These are phyloP conservation scores for Coenobita brevimanus DNA, from an alignment of 1,140 invertebrate species.

Conservation along the genomic window DNA sequence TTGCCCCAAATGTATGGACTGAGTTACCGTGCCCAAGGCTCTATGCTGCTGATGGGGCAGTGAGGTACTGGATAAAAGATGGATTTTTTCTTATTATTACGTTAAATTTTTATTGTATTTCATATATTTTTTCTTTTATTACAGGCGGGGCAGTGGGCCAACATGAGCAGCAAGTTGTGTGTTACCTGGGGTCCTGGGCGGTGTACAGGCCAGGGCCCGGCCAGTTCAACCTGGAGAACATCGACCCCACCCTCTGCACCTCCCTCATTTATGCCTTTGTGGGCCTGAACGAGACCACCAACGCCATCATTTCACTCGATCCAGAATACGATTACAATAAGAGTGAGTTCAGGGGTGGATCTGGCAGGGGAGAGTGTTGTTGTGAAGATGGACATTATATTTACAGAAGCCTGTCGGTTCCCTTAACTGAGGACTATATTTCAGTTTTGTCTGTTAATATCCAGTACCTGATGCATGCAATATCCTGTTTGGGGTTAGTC, in stretches of 20 bases:
- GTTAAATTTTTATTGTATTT: neutral
- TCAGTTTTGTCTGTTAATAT: no score
- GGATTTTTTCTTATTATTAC: neutral
- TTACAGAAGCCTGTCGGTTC: no score
- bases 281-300: slow-evolving; percentile 79
- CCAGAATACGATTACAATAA: slow-evolving; percentile 76
- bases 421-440: no score
- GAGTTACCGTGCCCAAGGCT: no score
- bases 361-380: no score
- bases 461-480: no score
- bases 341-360: no score
- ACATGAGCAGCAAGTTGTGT: slow-evolving; percentile 74
- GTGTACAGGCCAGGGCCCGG: slow-evolving; percentile 77
- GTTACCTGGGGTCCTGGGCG: slow-evolving; percentile 81
- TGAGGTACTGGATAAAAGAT: neutral
- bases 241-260: slow-evolving; percentile 87
- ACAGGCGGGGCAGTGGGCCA: neutral
- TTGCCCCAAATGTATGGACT: no score
- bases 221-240: slow-evolving; percentile 76
- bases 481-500: no score
- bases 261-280: slow-evolving; percentile 90
- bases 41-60: neutral
- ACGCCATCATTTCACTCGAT: slow-evolving; percentile 77
- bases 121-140: neutral
- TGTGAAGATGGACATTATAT: no score